A percentile compares a stretch with the other conserved stretches of the same genome.
Evolutionary conservation across 2,797 vertebrate genomes (phyloP).

Genomic region (Gallinago nigripennis): DNA sequence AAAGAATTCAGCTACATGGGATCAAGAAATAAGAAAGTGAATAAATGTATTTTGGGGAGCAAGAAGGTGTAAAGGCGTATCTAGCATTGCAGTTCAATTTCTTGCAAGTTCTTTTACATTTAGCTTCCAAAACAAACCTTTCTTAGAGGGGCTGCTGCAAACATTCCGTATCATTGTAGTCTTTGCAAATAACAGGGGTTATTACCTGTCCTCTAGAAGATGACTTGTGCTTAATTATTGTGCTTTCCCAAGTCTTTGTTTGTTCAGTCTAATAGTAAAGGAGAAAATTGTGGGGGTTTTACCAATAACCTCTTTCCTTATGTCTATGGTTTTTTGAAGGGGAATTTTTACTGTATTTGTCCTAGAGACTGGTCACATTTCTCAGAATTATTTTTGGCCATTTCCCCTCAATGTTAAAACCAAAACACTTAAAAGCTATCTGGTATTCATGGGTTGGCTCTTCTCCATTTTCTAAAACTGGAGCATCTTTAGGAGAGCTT

Average conservation of each 20-base stretch:
- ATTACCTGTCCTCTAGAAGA: not conserved
- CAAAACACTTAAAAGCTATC: not conserved
- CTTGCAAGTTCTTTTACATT: not conserved
- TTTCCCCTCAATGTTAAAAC: not conserved
- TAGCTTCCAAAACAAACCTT: not conserved
- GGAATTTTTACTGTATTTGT: constrained; percentile 16
- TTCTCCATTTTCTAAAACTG: not conserved
- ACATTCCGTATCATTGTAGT: not conserved
- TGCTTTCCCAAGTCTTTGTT: constrained; percentile 3
- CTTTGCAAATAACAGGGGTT: not conserved
- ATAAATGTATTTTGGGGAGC: not conserved
- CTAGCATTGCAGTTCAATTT: not conserved
- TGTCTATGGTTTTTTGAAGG: not conserved
- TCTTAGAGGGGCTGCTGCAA: not conserved
- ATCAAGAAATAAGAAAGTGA: not conserved
- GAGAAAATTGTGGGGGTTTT: not conserved
- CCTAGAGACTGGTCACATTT: constrained; percentile 8
- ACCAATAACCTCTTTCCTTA: not conserved
- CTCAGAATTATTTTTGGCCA: constrained; percentile 3
- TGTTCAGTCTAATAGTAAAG: not conserved
- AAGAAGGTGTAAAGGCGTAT: not conserved
- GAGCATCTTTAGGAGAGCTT: not conserved
- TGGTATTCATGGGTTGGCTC: not conserved
- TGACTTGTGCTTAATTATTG: not conserved
- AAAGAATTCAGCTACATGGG: not conserved